Evolutionary conservation across 2,888 invertebrate genomes (phyloP).

Genomic region (Cheilosia variabilis): DNA sequence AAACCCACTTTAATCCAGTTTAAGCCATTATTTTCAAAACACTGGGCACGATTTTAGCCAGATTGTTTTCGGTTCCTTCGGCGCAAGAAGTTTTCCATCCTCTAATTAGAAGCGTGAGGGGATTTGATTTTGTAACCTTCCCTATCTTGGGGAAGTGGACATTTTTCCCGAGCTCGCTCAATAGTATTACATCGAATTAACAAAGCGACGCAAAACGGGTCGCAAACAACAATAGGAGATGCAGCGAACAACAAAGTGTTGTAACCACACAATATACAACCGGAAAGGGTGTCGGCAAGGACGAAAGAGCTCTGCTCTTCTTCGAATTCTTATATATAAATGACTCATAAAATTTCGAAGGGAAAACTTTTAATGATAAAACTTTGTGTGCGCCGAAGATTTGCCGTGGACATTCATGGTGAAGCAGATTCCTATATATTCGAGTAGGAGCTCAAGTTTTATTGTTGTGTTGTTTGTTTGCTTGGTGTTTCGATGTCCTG

Average conservation of each 20-base stretch:
- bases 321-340: slow-evolving; percentile 69
- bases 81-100: slow-evolving; percentile 31
- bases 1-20: slow-evolving; percentile 67
- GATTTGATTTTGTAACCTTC: slow-evolving; percentile 63
- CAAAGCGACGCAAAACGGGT: slow-evolving; percentile 56
- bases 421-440: background rate
- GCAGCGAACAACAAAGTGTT: slow-evolving; percentile 31
- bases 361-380: slow-evolving; percentile 75
- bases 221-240: slow-evolving; percentile 47
- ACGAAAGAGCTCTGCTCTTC: slow-evolving; percentile 17
- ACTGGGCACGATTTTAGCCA: slow-evolving; percentile 74
- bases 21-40: slow-evolving; percentile 74
- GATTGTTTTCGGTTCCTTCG: slow-evolving; percentile 62
- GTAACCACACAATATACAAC: slow-evolving; percentile 3
- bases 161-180: slow-evolving; percentile 40
- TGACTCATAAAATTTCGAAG: slow-evolving; percentile 70
- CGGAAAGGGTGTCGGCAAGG: slow-evolving; percentile 37
- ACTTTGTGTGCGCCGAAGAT: slow-evolving; percentile 63
- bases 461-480: slow-evolving; percentile 1
- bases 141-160: slow-evolving; percentile 21
- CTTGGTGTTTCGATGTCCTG: slow-evolving; percentile 27
- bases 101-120: slow-evolving; percentile 72
- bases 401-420: slow-evolving; percentile 57
- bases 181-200: slow-evolving; percentile 70
- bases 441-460: slow-evolving; percentile 22